These are phyloP conservation scores for Mythimna albipuncta DNA, from an alignment of 2,888 invertebrate genomes.

Conservation along the genomic window DNA sequence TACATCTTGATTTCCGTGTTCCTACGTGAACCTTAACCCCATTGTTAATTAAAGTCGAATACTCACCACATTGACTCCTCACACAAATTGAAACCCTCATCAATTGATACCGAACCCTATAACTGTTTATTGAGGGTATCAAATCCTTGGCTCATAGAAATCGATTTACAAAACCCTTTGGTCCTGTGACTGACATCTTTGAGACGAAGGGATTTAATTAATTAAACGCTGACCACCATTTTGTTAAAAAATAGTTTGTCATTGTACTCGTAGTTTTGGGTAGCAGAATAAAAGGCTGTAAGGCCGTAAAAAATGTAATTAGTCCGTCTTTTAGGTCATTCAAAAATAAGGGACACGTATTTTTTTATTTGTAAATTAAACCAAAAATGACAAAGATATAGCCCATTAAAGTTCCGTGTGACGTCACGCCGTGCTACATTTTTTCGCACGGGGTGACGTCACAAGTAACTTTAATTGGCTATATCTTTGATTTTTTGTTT, in stretches of 20 bases:
- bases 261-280: constrained; percentile 5
- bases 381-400: too few relatives aligned
- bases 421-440: too few relatives aligned
- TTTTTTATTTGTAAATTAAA: too few relatives aligned
- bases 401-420: too few relatives aligned
- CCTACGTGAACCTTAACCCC: not conserved
- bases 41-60: constrained; percentile 26
- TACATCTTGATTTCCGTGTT: constrained; percentile 21
- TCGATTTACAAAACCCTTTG: constrained; percentile 38
- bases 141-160: constrained; percentile 12
- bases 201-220: constrained; percentile 34
- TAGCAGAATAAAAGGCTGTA: too few relatives aligned
- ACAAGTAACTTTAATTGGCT: too few relatives aligned
- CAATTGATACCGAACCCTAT: constrained; percentile 20
- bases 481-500: too few relatives aligned
- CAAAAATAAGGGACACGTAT: too few relatives aligned
- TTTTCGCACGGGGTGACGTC: too few relatives aligned
- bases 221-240: constrained; percentile 43
- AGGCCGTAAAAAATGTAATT: too few relatives aligned
- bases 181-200: constrained; percentile 43
- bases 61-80: constrained; percentile 3
- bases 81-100: constrained; percentile 1
- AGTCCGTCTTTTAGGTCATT: too few relatives aligned
- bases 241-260: constrained; percentile 13
- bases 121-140: not conserved